These are phyloP conservation scores for Trichomycterus rosablanca DNA, from an alignment of 2,113 vertebrate species.

Conservation along the genomic window DNA sequence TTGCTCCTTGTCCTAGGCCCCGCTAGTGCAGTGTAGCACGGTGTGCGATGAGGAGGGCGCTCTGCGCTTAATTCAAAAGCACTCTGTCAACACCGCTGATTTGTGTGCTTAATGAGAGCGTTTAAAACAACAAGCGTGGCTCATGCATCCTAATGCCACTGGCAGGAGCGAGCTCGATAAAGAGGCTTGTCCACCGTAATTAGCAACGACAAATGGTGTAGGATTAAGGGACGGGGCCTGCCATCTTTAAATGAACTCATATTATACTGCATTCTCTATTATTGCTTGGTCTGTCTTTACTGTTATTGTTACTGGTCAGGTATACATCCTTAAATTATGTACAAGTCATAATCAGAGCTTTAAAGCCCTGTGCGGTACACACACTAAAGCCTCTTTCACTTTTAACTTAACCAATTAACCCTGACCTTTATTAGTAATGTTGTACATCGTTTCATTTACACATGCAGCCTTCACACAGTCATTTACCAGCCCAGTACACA, in stretches of 20 bases:
- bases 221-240: conserved; percentile 72
- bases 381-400: no score
- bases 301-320: not conserved
- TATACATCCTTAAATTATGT: not conserved
- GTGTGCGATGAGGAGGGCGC: conserved; percentile 58
- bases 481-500: no score
- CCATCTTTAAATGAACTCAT: conserved; percentile 54
- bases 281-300: conserved; percentile 24
- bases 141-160: conserved; percentile 99
- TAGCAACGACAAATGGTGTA: conserved; percentile 85
- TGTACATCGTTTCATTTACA: no score
- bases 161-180: conserved; percentile 97
- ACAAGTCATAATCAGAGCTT: no score
- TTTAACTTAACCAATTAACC: no score
- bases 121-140: conserved; percentile 99
- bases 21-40: conserved; percentile 56
- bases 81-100: conserved; percentile 99
- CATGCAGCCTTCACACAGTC: no score
- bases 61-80: conserved; percentile 99
- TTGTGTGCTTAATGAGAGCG: conserved; percentile 99
- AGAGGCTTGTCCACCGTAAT: conserved; percentile 98
- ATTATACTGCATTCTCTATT: conserved; percentile 26
- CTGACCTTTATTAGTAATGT: no score
- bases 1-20: conserved; percentile 99
- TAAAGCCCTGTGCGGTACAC: no score